Base-by-base conservation (phyloP, 2,113 vertebrate species). In the Brachypteracias leptosomus region DNA sequence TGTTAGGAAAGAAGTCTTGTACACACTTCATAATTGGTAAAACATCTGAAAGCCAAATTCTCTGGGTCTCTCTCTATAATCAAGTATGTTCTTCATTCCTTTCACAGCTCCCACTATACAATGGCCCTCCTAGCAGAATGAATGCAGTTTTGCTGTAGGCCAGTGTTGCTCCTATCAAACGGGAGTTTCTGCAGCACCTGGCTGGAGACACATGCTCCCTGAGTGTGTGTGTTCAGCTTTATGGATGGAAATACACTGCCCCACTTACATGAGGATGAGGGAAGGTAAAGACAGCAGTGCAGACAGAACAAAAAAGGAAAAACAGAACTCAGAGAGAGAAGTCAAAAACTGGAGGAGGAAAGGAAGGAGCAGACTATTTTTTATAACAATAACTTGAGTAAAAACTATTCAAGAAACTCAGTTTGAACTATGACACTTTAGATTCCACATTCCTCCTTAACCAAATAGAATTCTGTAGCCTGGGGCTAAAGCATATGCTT, bases 261-360 rank as follows among this genome's bases (percentile, higher is more conserved):
- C 7, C 62, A n/a, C 11, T 26, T 31, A 31, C 28, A 51, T 0
- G 2, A 52, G 29, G 62, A n/a, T 28, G 2, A 71, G 42, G 14
- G 20, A 67, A 72, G 33, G 28, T 9, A 72, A 74, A 52, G 9
- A 14, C 9, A 61, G 22, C 26, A 7, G 8, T 22, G 11, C 18
- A 16, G 21, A 54, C 11, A 44, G 38, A 59, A n/a, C 10, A 40
- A 81, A 29, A 54, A 33, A 7, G 17, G 42, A 25, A 77, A 73
- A 58, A 5, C 9, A 20, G 13, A 16, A 75, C 33, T 62, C 42
- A 44, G 44, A 49, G 35, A 36, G 35, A 67, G 20, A 40, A 46
- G 36, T 36, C 25, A 59, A 73, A 44, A 61, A 19, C 29, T 51
- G 40, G 14, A 47, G 13, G 10, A 90, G 21, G 61, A 85, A 57